A percentile compares a stretch with the other conserved stretches of the same genome.
phyloP scores from a whole-genome alignment of 2,113 vertebrate species.

The Pelobates fuscus region DNA sequence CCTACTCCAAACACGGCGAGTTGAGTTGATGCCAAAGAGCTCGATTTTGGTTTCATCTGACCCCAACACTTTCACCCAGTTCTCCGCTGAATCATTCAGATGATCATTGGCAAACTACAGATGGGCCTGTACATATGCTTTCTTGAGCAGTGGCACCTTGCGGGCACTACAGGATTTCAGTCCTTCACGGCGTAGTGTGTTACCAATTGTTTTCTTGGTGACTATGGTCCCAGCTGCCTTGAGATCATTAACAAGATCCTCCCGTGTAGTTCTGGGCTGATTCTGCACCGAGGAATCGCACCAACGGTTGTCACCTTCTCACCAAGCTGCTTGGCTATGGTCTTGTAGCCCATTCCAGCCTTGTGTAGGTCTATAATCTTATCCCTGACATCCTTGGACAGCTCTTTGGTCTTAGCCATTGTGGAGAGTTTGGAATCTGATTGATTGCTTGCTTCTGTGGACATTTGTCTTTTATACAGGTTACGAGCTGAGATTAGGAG shows the following conservation, averaged over 20 bases:
- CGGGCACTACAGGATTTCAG: conserved; percentile 4
- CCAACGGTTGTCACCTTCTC: conserved; percentile 12
- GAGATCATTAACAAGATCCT: conserved; percentile 9
- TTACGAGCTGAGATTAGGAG: background rate
- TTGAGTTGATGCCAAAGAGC: too few species aligned
- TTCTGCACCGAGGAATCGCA: background rate
- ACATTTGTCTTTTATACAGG: background rate
- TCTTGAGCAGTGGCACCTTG: conserved; percentile 3
- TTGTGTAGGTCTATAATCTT: conserved; percentile 47
- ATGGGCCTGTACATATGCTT: background rate
- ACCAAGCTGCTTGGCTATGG: conserved; percentile 7
- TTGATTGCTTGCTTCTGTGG: background rate
- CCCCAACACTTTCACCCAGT: too few species aligned
- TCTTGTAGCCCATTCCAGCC: conserved; percentile 42
- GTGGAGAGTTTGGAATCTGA: conserved; percentile 8
- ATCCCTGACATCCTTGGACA: conserved; percentile 36
- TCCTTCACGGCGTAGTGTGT: background rate
- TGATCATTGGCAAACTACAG: background rate
- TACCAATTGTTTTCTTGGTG: conserved; percentile 20
- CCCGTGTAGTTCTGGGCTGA: conserved; percentile 11
- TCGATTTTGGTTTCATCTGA: too few species aligned
- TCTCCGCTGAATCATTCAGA: too few species aligned
- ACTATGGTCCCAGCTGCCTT: conserved; percentile 1
- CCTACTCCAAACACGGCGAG: too few species aligned
- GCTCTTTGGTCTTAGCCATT: conserved; percentile 17